Evolutionary conservation across 2,797 vertebrate genomes (phyloP).

Genomic region (Pantherophis vulpinus): DNA sequence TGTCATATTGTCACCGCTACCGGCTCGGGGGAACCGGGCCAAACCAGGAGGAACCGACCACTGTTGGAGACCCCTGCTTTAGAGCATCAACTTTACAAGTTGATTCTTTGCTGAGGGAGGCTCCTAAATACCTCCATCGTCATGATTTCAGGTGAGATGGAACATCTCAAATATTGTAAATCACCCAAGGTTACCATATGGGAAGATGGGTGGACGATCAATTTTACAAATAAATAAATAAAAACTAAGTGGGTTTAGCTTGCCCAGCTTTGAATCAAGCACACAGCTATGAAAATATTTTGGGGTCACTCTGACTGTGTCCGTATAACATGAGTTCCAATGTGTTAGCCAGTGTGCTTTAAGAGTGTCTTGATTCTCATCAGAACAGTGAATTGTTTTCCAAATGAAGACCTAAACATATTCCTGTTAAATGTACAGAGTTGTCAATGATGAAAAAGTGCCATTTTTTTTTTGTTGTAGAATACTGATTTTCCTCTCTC

Average conservation of each 20-base stretch:
- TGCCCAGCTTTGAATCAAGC: background rate
- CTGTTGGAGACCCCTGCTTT: background rate
- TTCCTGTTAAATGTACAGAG: background rate
- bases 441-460: constrained; percentile 1
- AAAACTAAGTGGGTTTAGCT: background rate
- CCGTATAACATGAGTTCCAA: background rate
- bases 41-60: too few relatives aligned
- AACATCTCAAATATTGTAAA: background rate
- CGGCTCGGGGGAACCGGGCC: too few relatives aligned
- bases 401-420: background rate
- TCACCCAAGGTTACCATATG: background rate
- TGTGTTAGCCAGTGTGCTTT: background rate
- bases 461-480: background rate
- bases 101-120: background rate
- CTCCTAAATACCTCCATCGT: background rate
- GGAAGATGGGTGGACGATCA: background rate
- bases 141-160: background rate
- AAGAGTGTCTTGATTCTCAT: background rate
- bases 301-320: background rate
- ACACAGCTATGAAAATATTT: background rate
- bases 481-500: background rate
- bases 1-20: too few relatives aligned
- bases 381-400: background rate
- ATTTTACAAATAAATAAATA: background rate
- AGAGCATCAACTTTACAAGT: background rate